These are phyloP conservation scores for Smittia aterrima DNA, from an alignment of 2,888 invertebrate genomes.

Conservation along the genomic window DNA sequence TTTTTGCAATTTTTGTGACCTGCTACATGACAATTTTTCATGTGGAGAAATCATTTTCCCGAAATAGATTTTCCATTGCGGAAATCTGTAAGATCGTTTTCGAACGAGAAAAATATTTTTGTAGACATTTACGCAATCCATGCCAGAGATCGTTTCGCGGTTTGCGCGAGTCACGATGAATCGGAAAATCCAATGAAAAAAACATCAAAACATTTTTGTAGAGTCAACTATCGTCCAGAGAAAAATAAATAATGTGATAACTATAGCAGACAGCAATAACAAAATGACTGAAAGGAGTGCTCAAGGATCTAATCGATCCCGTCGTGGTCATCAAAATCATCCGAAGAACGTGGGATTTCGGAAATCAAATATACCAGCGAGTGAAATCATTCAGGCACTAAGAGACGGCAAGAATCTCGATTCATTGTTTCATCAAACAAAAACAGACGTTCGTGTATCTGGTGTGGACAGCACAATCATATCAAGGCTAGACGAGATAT, in stretches of 20 bases:
- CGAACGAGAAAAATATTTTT: background rate
- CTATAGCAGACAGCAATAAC: conserved; percentile 9
- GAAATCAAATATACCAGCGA: conserved; percentile 57
- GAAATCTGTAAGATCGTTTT: background rate
- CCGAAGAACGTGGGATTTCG: conserved; percentile 65
- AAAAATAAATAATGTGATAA: conserved; percentile 35
- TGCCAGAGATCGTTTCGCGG: conserved; percentile 1
- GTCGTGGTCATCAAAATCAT: conserved; percentile 72
- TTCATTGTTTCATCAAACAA: conserved; percentile 27
- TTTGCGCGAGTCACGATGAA: background rate
- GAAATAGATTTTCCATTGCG: background rate
- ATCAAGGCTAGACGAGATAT: conserved; percentile 46
- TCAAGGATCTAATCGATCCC: conserved; percentile 30
- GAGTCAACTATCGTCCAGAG: conserved; percentile 6
- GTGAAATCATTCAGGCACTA: conserved; percentile 53
- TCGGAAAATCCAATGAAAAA: background rate
- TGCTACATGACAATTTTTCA: too few relatives aligned
- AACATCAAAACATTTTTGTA: conserved; percentile 35
- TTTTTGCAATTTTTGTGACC: too few relatives aligned
- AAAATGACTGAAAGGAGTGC: conserved; percentile 39
- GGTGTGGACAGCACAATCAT: conserved; percentile 20
- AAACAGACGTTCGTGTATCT: background rate
- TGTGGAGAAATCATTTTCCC: background rate
- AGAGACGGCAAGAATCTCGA: conserved; percentile 44
- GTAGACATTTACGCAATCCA: background rate